These are phyloP conservation scores for Leptoteleia sp. DNA, from an alignment of 1,140 invertebrate genomes.

Conservation along the genomic window DNA sequence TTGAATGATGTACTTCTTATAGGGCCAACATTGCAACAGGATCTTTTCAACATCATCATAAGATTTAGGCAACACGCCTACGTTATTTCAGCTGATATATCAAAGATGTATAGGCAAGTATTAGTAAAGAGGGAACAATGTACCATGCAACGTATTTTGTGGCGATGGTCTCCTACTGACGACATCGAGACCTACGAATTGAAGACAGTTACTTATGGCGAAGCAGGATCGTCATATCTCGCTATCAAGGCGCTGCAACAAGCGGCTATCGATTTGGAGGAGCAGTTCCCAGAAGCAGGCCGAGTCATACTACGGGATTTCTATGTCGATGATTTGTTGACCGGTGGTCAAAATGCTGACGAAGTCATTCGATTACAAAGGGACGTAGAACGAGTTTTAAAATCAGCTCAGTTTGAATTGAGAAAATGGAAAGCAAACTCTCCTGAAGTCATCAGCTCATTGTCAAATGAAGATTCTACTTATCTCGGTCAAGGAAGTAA, in stretches of 20 bases:
- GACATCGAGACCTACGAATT: slow-evolving; percentile 16
- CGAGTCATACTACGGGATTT: slow-evolving; percentile 36
- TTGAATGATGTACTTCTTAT: slow-evolving; percentile 30
- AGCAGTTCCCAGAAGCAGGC: slow-evolving; percentile 25
- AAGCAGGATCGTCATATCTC: slow-evolving; percentile 58
- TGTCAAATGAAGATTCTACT: background rate
- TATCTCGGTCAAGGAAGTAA: slow-evolving; percentile 4
- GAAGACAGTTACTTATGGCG: slow-evolving; percentile 56
- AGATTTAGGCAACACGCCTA: slow-evolving; percentile 18
- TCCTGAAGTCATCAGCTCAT: background rate
- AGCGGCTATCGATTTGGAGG: slow-evolving; percentile 31
- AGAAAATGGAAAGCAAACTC: slow-evolving; percentile 32
- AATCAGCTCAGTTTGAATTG: slow-evolving; percentile 17
- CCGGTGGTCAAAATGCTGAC: slow-evolving; percentile 8
- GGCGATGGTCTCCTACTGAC: background rate
- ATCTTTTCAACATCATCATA: slow-evolving; percentile 10
- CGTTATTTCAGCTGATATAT: slow-evolving; percentile 15
- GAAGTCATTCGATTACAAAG: slow-evolving; percentile 1
- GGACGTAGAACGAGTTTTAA: background rate
- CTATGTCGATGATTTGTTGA: slow-evolving; percentile 63
- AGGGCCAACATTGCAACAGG: slow-evolving; percentile 29
- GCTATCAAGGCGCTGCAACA: slow-evolving; percentile 59
- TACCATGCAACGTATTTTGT: slow-evolving; percentile 31
- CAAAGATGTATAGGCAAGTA: slow-evolving; percentile 37
- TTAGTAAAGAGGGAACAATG: slow-evolving; percentile 7